These are phyloP conservation scores for Eudemis profundana DNA, from an alignment of 2,888 invertebrate genomes.

Conservation along the genomic window DNA sequence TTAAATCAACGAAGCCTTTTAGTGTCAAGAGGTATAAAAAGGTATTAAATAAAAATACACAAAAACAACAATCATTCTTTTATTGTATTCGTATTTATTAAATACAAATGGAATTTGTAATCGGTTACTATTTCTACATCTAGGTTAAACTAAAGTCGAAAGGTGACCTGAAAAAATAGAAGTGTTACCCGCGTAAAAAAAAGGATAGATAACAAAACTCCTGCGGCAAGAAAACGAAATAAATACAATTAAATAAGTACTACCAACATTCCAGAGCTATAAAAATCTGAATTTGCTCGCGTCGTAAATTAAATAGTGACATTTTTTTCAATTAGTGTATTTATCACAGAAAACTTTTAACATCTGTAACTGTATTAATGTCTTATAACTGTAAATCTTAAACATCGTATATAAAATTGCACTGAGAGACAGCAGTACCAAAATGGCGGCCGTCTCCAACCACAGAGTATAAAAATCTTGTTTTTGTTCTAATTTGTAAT, in stretches of 20 bases:
- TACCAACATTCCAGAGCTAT: slow-evolving; percentile 1
- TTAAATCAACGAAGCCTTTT: no score
- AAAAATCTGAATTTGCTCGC: background rate
- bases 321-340: background rate
- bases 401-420: slow-evolving; percentile 29
- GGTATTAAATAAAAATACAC: slow-evolving; percentile 6
- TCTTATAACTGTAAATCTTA: slow-evolving; percentile 23
- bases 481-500: background rate
- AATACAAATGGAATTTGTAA: slow-evolving; percentile 34
- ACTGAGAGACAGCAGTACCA: slow-evolving; percentile 2
- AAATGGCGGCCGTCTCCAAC: background rate
- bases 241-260: slow-evolving; percentile 4
- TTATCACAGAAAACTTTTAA: slow-evolving; percentile 35
- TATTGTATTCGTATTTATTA: slow-evolving; percentile 27
- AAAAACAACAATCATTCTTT: slow-evolving; percentile 35
- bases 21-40: no score
- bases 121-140: slow-evolving; percentile 24
- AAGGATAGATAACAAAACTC: background rate
- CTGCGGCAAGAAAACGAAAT: slow-evolving; percentile 7
- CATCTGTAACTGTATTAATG: slow-evolving; percentile 16
- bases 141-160: slow-evolving; percentile 21
- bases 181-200: background rate
- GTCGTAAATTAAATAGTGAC: background rate
- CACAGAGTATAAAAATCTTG: background rate
- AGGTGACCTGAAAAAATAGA: background rate